Conservation (phyloP, 2,113 vertebrate genomes). For the Eidolon helvum region DNA sequence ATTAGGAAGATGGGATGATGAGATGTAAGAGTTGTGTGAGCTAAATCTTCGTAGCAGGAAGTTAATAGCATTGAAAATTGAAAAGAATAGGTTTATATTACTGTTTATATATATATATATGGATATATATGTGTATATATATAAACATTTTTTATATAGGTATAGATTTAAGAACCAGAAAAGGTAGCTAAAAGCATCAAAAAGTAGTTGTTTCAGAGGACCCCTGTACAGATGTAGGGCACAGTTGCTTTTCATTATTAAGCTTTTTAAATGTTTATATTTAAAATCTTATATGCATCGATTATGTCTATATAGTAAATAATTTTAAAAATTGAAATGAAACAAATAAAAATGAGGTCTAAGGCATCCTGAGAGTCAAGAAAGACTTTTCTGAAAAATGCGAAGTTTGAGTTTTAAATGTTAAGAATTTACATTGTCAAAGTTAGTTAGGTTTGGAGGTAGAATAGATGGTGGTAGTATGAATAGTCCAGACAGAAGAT, state of each 20-base stretch:
- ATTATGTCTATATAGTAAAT: neutral
- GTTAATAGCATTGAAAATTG: neutral
- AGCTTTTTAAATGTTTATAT: neutral
- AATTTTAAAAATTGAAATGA: conserved; percentile 1
- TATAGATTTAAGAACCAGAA: conserved; percentile 33
- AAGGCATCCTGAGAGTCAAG: neutral
- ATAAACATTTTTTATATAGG: neutral
- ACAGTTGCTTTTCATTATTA: conserved; percentile 4
- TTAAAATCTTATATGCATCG: neutral
- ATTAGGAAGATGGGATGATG: neutral
- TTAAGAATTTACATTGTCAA: conserved; percentile 6
- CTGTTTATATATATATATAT: neutral
- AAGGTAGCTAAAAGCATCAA: neutral
- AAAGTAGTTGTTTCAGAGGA: neutral
- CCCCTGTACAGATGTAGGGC: neutral
- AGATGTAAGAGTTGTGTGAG: neutral
- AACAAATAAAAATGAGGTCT: neutral
- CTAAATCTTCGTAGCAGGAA: neutral
- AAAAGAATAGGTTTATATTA: neutral
- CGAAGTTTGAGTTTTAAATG: neutral
- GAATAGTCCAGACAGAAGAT: neutral
- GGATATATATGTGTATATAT: too few species aligned
- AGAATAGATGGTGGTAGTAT: neutral
- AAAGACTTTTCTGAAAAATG: neutral
- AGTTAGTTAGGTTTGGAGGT: conserved; percentile 33